phyloP scores from a whole-genome alignment of 2,797 vertebrate genomes.

The Bovichtus variegatus region DNA sequence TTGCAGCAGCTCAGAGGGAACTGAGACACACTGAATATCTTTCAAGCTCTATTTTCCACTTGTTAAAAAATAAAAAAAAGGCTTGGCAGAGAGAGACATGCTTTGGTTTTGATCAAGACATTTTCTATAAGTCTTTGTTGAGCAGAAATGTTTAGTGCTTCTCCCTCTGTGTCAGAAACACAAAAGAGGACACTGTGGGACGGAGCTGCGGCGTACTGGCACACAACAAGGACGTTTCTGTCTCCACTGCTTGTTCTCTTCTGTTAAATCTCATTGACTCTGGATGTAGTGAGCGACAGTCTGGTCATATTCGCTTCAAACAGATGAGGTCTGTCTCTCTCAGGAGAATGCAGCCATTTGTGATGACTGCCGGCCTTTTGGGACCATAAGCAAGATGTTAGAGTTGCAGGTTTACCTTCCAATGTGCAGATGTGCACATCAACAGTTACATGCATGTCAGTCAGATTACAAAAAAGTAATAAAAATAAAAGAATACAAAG shows the following conservation, averaged over 20 bases:
- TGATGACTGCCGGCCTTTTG: background rate
- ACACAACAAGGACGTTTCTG: slow-evolving; percentile 79
- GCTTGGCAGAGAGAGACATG: slow-evolving; percentile 39
- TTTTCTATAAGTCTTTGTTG: slow-evolving; percentile 75
- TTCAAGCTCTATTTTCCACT: slow-evolving; percentile 43
- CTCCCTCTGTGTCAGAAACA: slow-evolving; percentile 38
- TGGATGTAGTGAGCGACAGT: slow-evolving; percentile 35
- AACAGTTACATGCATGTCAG: background rate
- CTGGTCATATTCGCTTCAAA: slow-evolving; percentile 6
- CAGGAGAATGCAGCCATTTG: slow-evolving; percentile 31
- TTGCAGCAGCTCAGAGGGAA: slow-evolving; percentile 50
- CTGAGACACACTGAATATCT: slow-evolving; percentile 54
- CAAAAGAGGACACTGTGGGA: slow-evolving; percentile 72
- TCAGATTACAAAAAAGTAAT: background rate
- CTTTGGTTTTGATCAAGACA: slow-evolving; percentile 53
- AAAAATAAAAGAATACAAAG: background rate
- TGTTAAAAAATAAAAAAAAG: slow-evolving; percentile 36
- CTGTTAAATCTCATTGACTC: slow-evolving; percentile 57
- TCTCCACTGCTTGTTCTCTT: slow-evolving; percentile 52
- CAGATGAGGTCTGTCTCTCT: slow-evolving; percentile 59
- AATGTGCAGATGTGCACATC: background rate
- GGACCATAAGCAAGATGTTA: background rate
- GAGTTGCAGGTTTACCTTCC: background rate
- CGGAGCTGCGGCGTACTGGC: slow-evolving; percentile 21
- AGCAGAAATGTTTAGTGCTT: slow-evolving; percentile 51